Evolutionary conservation across 2,888 invertebrate species (phyloP), one percentile per base, ranked within the genome.

Genomic region (Nasonovia ribisnigri): DNA sequence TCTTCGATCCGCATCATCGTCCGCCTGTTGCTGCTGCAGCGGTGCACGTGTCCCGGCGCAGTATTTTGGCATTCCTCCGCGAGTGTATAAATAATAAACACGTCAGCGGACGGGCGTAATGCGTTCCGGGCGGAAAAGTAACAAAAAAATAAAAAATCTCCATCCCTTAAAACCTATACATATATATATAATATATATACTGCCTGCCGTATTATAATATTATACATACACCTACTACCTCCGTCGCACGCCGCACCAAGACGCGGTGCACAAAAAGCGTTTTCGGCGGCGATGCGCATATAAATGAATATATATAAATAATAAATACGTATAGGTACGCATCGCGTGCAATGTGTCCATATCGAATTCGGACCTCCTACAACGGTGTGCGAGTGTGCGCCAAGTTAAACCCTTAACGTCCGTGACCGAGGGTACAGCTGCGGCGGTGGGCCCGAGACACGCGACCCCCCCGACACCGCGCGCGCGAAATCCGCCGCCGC

Each of bases 341-440:
- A 60, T 90, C 93, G 93, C 93, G 93, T 93, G 93, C 93, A 93
- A 93, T 93, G 93, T 93, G 93, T 93, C 93, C 93, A 93, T 93
- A 60, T 93, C 93, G 86, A 93, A 93, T 93, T 36, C 86, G 84
- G 93, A 93, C 93, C 93, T 93, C 93, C 93, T 93, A 93, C 93
- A 93, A 93, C 90, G 93, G 93, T 46, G 43, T 46, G 46, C n/a
- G 90, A 60, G 67, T n/a, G 42, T 60, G 91, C 43, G 87, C 84
- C 36, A 51, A 90, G 93, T 90, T 93, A 90, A 90, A 93, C 93
- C 93, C 93, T 93, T 93, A 93, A 93, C 93, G 93, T 93, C 93
- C 93, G 93, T 93, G 93, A 93, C 93, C 48, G 42, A 90, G 93
- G 93, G 93, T 93, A 93, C 93, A 93, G 93, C 93, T 90, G 90